These are phyloP conservation scores for Pediacus dermestoides DNA, from an alignment of 2,888 invertebrate species.

Conservation along the genomic window DNA sequence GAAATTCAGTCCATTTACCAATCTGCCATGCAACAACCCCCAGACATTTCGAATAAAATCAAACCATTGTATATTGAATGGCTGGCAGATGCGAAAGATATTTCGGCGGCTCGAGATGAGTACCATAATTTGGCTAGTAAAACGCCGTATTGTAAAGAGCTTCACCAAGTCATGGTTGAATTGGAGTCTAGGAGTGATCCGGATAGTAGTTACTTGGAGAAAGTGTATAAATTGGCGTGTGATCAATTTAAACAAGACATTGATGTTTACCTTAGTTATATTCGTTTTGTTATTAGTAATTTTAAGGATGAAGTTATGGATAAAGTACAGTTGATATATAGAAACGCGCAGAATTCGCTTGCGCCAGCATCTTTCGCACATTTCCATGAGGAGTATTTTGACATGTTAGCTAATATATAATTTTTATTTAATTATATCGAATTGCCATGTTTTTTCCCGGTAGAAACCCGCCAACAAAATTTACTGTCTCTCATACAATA, in stretches of 20 bases:
- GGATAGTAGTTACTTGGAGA: background rate
- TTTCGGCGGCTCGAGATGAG: conserved; percentile 9
- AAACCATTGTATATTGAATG: conserved; percentile 14
- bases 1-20: background rate
- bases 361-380: too few relatives aligned
- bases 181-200: conserved; percentile 11
- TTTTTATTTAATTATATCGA: too few relatives aligned
- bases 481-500: too few relatives aligned
- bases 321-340: too few relatives aligned
- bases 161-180: conserved; percentile 16
- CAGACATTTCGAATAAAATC: conserved; percentile 9
- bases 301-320: too few relatives aligned
- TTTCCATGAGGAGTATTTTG: too few relatives aligned
- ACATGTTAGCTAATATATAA: too few relatives aligned
- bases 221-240: conserved; percentile 7
- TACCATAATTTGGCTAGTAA: conserved; percentile 12
- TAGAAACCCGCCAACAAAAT: too few relatives aligned
- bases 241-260: conserved; percentile 17
- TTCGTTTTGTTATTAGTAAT: too few relatives aligned
- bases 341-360: too few relatives aligned
- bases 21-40: background rate
- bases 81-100: conserved; percentile 7
- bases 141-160: conserved; percentile 15
- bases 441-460: too few relatives aligned
- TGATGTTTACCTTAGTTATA: conserved; percentile 15